phyloP scores from a whole-genome alignment of 2,888 invertebrate species.

The Trichacis sp. region DNA sequence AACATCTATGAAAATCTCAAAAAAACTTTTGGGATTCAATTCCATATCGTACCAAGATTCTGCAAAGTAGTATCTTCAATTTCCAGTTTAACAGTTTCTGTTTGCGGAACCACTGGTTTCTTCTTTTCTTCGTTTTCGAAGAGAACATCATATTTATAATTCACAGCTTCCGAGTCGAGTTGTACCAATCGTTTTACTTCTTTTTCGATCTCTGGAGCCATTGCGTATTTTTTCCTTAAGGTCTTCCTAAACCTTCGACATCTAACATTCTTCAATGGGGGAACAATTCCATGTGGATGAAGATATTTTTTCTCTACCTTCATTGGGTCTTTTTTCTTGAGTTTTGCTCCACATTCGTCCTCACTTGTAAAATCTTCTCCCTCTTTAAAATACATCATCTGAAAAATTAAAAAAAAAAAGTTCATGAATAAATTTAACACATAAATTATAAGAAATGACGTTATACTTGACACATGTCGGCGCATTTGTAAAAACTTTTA shows the following conservation, averaged over 20 bases:
- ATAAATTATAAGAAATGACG: too few relatives aligned
- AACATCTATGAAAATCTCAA: constrained; percentile 74
- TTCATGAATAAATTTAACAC: neutral
- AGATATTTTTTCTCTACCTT: constrained; percentile 93
- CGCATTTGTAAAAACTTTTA: constrained; percentile 97
- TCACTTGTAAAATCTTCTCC: constrained; percentile 85
- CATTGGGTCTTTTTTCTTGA: constrained; percentile 85
- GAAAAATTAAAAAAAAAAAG: too few relatives aligned
- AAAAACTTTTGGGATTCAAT: too few relatives aligned
- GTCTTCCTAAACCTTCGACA: constrained; percentile 94
- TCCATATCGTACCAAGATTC: neutral
- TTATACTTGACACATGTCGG: constrained; percentile 90
- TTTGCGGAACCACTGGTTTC: too few relatives aligned
- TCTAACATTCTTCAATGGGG: constrained; percentile 96
- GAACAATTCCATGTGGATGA: constrained; percentile 95
- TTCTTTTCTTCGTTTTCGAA: constrained; percentile 84
- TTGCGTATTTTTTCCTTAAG: constrained; percentile 95
- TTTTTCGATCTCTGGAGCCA: constrained; percentile 97
- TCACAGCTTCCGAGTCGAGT: constrained; percentile 92
- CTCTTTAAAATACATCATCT: constrained; percentile 87
- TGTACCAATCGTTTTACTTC: constrained; percentile 94
- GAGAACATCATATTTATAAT: constrained; percentile 89
- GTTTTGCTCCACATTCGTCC: constrained; percentile 83
- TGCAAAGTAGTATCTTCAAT: too few relatives aligned
- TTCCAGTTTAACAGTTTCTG: too few relatives aligned